Conservation (phyloP, 2,113 vertebrate species). For the Motacilla alba region DNA sequence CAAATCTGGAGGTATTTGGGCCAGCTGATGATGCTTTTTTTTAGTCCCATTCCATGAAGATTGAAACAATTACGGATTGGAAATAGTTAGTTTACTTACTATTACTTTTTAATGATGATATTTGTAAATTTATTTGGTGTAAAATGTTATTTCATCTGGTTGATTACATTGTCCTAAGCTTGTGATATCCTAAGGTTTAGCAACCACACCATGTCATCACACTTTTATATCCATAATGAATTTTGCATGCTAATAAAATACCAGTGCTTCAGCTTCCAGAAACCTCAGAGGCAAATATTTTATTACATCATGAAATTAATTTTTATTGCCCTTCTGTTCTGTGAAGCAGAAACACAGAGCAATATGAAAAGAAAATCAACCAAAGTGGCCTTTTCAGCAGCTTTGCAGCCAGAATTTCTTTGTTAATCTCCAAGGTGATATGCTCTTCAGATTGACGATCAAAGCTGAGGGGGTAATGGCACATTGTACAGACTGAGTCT, state of each 20-base stretch:
- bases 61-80: not conserved
- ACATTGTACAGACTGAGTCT: not conserved
- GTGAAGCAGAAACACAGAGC: slow-evolving; percentile 39
- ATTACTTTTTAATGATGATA: not conserved
- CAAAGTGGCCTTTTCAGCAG: slow-evolving; percentile 28
- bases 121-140: not conserved
- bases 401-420: slow-evolving; percentile 11
- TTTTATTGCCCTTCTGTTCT: slow-evolving; percentile 53
- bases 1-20: not conserved
- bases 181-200: slow-evolving; percentile 24
- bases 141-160: slow-evolving; percentile 28
- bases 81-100: not conserved
- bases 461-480: not conserved
- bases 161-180: not conserved
- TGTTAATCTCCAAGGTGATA: slow-evolving; percentile 29
- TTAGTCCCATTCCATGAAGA: not conserved
- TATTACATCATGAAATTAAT: slow-evolving; percentile 53
- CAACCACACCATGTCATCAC: not conserved
- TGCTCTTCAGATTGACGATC: slow-evolving; percentile 8
- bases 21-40: not conserved
- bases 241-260: slow-evolving; percentile 37
- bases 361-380: slow-evolving; percentile 14
- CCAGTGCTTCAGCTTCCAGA: slow-evolving; percentile 19
- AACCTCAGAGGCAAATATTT: slow-evolving; percentile 31
- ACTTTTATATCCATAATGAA: slow-evolving; percentile 49